Evolutionary conservation across 2,113 vertebrate genomes (phyloP).

Genomic region (Gobius niger): DNA sequence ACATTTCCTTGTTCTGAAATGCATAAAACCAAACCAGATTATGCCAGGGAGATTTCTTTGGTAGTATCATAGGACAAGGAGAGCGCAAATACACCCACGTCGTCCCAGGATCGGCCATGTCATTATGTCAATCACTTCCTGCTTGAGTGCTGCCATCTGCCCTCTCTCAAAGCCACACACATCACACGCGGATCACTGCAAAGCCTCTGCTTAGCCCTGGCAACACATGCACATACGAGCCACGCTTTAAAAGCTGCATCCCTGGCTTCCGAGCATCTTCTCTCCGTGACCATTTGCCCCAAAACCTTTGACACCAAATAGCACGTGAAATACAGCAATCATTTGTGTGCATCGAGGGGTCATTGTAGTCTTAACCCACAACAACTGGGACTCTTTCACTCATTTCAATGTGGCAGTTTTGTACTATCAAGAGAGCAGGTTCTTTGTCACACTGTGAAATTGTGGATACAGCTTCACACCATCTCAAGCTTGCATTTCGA

Average conservation of each 20-base stretch:
- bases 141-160: conserved; percentile 82
- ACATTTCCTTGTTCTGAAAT: too few relatives aligned
- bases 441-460: conserved; percentile 12
- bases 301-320: background rate
- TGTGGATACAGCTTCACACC: background rate
- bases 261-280: conserved; percentile 34
- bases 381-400: background rate
- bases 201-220: conserved; percentile 61
- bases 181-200: conserved; percentile 58
- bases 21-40: background rate
- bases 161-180: conserved; percentile 73
- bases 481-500: background rate
- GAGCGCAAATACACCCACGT: conserved; percentile 33
- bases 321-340: background rate
- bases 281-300: background rate
- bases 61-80: conserved; percentile 27
- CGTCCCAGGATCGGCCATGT: conserved; percentile 56
- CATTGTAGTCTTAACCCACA: conserved; percentile 8
- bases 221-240: conserved; percentile 26
- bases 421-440: background rate
- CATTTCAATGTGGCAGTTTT: background rate
- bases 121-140: conserved; percentile 83
- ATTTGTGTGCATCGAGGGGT: background rate
- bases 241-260: conserved; percentile 53
- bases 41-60: conserved; percentile 9